Conservation (phyloP, 2,888 invertebrate genomes). For the Heterodera filipjevi region DNA sequence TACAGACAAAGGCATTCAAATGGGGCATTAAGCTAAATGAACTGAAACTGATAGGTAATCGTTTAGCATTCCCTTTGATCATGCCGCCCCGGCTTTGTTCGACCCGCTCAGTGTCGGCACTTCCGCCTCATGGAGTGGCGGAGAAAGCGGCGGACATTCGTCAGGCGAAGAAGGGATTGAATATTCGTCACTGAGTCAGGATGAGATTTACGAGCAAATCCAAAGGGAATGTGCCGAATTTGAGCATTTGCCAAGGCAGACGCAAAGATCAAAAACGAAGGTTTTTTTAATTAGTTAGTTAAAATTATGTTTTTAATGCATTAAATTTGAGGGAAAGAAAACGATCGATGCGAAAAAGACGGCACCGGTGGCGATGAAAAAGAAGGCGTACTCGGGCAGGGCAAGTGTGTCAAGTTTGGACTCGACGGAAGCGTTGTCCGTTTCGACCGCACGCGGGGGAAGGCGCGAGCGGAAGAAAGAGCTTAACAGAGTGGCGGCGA, state of each 20-base stretch:
- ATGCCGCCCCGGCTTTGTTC: not conserved
- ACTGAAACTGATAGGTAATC: not conserved
- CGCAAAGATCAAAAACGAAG: not conserved
- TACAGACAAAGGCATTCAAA: not conserved
- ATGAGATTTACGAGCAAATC: conserved; percentile 59
- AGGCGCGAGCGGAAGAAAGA: conserved; percentile 47
- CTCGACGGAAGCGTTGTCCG: conserved; percentile 11
- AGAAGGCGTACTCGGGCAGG: not conserved
- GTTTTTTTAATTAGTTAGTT: not conserved
- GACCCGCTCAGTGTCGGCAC: conserved; percentile 25
- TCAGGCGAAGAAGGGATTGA: not conserved
- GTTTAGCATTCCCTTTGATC: conserved; percentile 8
- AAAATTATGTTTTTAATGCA: not conserved
- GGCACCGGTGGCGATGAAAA: not conserved
- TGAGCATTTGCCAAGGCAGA: conserved; percentile 44
- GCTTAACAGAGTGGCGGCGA: conserved; percentile 58
- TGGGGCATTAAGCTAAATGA: too few species aligned
- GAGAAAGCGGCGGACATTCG: not conserved
- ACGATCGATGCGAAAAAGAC: not conserved
- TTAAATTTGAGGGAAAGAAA: not conserved
- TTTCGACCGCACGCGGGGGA: not conserved
- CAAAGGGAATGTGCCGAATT: conserved; percentile 62
- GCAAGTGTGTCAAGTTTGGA: conserved; percentile 1
- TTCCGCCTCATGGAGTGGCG: conserved; percentile 21
- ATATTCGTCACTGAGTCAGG: conserved; percentile 44